phyloP scores from a whole-genome alignment of 2,113 vertebrate genomes.

The Cottus gobio region DNA sequence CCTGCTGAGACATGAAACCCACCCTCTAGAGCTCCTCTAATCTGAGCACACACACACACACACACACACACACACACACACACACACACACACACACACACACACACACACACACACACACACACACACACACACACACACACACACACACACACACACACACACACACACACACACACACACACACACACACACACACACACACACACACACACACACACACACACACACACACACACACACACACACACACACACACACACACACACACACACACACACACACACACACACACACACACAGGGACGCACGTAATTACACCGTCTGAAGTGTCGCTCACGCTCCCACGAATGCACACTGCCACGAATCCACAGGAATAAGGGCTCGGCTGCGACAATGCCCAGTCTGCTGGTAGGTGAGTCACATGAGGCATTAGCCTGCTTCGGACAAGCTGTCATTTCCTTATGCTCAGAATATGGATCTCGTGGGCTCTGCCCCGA shows the following conservation, averaged over 20 bases:
- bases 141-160: slow-evolving; percentile 18
- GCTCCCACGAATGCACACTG: slow-evolving; percentile 6
- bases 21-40: slow-evolving; percentile 71
- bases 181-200: slow-evolving; percentile 11
- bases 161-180: slow-evolving; percentile 4
- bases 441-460: slow-evolving; percentile 43
- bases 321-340: slow-evolving; percentile 8
- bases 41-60: slow-evolving; percentile 54
- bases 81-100: slow-evolving; percentile 18
- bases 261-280: slow-evolving; percentile 10
- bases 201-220: slow-evolving; percentile 18
- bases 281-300: slow-evolving; percentile 37
- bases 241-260: slow-evolving; percentile 11
- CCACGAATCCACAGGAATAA: slow-evolving; percentile 27
- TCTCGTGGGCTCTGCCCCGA: slow-evolving; percentile 7
- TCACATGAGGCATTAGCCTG: slow-evolving; percentile 50
- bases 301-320: slow-evolving; percentile 4
- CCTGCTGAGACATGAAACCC: slow-evolving; percentile 81
- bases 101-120: slow-evolving; percentile 4
- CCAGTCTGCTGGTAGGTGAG: slow-evolving; percentile 50
- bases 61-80: slow-evolving; percentile 11
- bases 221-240: slow-evolving; percentile 4
- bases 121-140: slow-evolving; percentile 11
- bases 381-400: slow-evolving; percentile 36
- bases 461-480: slow-evolving; percentile 16